These are phyloP conservation scores for Tipula helvola DNA, from an alignment of 2,888 invertebrate genomes.

Conservation along the genomic window DNA sequence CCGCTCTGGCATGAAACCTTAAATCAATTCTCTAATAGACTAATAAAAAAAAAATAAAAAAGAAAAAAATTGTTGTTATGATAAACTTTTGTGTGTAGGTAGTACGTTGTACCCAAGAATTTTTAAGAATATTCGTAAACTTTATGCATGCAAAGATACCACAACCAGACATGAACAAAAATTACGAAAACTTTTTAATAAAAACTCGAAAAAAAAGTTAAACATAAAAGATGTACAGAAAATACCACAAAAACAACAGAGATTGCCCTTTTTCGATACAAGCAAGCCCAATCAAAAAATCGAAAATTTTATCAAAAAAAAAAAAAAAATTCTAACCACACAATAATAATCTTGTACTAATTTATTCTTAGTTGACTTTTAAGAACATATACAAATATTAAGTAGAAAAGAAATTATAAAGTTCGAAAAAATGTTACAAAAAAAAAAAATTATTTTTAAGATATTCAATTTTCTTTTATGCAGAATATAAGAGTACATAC, in stretches of 20 bases:
- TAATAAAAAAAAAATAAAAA: background rate
- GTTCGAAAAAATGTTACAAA: background rate
- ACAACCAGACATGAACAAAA: background rate
- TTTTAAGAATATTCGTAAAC: background rate
- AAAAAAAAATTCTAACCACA: background rate
- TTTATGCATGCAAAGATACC: background rate
- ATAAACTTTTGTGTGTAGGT: background rate
- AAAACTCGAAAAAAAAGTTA: background rate
- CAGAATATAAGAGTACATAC: background rate
- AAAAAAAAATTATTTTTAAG: background rate
- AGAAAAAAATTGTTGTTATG: no score
- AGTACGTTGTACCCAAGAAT: no score
- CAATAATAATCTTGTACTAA: background rate
- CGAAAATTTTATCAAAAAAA: background rate
- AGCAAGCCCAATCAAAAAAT: background rate
- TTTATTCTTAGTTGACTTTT: background rate
- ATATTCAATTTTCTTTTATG: background rate
- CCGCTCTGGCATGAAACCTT: background rate
- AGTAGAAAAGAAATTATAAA: background rate
- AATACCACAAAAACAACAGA: background rate
- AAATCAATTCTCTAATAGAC: background rate
- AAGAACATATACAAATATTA: background rate
- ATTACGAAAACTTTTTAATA: background rate
- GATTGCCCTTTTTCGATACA: background rate
- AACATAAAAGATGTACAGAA: background rate